Conservation (phyloP, 2,797 vertebrate species). For the Artibeus jamaicensis region DNA sequence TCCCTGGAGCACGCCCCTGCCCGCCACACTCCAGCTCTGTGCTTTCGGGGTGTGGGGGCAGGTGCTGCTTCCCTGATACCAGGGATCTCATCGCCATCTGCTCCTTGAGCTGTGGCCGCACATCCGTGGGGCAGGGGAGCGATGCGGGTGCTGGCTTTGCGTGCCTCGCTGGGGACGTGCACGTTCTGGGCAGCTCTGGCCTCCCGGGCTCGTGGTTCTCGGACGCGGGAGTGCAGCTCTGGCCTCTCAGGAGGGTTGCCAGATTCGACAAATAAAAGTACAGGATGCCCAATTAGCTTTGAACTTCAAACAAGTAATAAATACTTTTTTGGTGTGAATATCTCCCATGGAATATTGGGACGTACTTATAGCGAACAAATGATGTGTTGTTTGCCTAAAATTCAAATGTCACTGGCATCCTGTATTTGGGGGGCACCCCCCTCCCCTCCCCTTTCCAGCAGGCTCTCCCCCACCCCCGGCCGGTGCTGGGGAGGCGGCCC, state of each 20-base stretch:
- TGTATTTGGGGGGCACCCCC: fast-evolving
- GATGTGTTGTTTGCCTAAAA: background rate
- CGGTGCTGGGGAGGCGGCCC: background rate
- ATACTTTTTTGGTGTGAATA: background rate
- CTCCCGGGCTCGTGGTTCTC: background rate
- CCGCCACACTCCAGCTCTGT: background rate
- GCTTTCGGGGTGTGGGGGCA: background rate
- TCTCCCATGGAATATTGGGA: background rate
- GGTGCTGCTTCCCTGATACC: too few species aligned
- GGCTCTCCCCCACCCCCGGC: background rate
- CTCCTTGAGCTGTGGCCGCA: background rate
- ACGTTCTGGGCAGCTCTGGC: background rate
- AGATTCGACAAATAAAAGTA: background rate
- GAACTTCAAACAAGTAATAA: background rate
- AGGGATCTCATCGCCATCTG: background rate
- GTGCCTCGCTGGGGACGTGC: fast-evolving
- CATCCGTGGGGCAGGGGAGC: fast-evolving
- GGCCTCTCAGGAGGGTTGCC: background rate
- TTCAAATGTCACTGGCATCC: background rate
- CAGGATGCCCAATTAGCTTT: background rate
- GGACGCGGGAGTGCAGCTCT: background rate
- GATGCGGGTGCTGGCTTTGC: background rate
- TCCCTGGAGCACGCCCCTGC: background rate
- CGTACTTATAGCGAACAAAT: background rate
- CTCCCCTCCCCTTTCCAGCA: fast-evolving